Evolutionary conservation across 1,140 invertebrate genomes (phyloP).

Genomic region (Drosophila fuyamai): DNA sequence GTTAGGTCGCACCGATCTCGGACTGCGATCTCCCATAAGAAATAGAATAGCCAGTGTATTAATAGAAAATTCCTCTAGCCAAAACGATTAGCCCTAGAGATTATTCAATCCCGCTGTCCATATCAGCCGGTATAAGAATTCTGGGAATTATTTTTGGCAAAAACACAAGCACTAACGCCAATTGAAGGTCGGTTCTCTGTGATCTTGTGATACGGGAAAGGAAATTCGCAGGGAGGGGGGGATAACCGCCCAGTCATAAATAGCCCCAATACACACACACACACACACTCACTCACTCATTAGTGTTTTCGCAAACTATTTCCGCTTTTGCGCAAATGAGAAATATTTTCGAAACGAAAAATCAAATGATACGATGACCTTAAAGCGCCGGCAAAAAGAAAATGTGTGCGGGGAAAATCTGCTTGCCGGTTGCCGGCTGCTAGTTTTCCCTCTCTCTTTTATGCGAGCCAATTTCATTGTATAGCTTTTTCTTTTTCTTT

Average conservation of each 20-base stretch:
- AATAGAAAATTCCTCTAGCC: conserved; percentile 7
- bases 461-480: conserved; percentile 18
- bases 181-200: conserved; percentile 45
- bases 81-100: conserved; percentile 12
- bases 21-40: too few relatives aligned
- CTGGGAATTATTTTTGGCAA: conserved; percentile 48
- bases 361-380: conserved; percentile 36
- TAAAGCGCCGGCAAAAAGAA: conserved; percentile 46
- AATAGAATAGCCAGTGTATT: not conserved
- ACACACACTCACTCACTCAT: conserved; percentile 4
- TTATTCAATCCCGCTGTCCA: conserved; percentile 28
- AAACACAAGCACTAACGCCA: conserved; percentile 1
- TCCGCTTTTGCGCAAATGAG: conserved; percentile 70
- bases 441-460: conserved; percentile 25
- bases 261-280: conserved; percentile 5
- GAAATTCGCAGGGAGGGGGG: not conserved
- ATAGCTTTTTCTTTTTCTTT: conserved; percentile 8
- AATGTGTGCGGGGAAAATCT: conserved; percentile 5
- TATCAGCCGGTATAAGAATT: conserved; percentile 16
- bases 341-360: conserved; percentile 21
- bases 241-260: conserved; percentile 27
- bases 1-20: conserved; percentile 2
- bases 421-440: conserved; percentile 62
- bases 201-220: conserved; percentile 43
- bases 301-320: conserved; percentile 65